Evolutionary conservation across 2,888 invertebrate genomes (phyloP).

Genomic region (Ephialtes manifestator): DNA sequence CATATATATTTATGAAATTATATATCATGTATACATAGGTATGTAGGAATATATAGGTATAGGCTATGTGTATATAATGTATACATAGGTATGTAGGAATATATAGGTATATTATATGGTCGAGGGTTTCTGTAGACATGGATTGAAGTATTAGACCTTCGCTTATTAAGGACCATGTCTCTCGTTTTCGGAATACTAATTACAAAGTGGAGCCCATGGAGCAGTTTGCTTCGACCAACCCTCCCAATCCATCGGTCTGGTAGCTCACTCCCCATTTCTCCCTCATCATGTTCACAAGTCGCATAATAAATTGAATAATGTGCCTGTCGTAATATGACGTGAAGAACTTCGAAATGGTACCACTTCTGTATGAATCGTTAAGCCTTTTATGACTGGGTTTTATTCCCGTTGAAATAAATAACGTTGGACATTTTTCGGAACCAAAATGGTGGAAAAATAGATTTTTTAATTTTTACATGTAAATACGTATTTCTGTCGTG

Average conservation of each 20-base stretch:
- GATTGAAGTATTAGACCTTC: constrained; percentile 41
- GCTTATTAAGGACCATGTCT: constrained; percentile 61
- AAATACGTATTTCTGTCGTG: no score
- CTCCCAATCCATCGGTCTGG: background rate
- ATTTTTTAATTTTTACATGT: no score
- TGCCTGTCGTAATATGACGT: background rate
- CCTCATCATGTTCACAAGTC: constrained; percentile 18
- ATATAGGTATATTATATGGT: constrained; percentile 20
- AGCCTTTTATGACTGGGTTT: no score
- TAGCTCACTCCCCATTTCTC: background rate
- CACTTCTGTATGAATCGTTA: no score
- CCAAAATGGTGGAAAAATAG: no score
- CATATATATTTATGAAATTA: no score
- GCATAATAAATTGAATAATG: constrained; percentile 62
- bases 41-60: constrained; percentile 32
- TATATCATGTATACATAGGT: background rate
- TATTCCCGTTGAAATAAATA: no score
- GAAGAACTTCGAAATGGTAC: background rate
- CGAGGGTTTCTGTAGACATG: constrained; percentile 8
- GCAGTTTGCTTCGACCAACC: background rate
- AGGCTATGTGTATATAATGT: background rate
- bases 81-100: no score
- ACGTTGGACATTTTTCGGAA: no score
- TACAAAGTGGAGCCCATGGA: constrained; percentile 10
- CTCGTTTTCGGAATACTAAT: constrained; percentile 62